Evolutionary conservation across 2,113 vertebrate genomes (phyloP).

Genomic region (Oryzias javanicus): DNA sequence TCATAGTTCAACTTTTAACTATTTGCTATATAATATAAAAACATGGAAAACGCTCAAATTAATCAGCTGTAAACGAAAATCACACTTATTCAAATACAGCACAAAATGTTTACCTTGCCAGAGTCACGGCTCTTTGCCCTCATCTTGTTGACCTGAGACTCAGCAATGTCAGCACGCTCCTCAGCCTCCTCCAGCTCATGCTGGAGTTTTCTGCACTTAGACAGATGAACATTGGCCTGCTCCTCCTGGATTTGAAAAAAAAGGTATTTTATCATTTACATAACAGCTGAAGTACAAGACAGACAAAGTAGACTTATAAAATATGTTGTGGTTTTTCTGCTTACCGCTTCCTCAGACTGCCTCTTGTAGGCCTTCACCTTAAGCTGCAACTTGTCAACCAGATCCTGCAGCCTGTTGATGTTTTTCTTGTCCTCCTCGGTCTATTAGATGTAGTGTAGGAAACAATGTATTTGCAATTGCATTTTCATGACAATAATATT

Average conservation of each 20-base stretch:
- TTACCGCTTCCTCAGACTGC: constrained; percentile 86
- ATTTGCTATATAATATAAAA: too few relatives aligned
- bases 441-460: constrained; percentile 8
- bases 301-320: too few relatives aligned
- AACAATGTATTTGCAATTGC: not conserved
- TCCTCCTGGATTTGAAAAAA: constrained; percentile 62
- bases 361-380: constrained; percentile 94
- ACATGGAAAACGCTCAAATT: too few relatives aligned
- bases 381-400: constrained; percentile 82
- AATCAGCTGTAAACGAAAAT: too few relatives aligned
- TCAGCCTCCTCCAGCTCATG: constrained; percentile 84
- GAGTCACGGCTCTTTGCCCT: constrained; percentile 78
- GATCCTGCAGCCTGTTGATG: constrained; percentile 65
- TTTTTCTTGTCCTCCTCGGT: constrained; percentile 71
- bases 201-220: constrained; percentile 79
- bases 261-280: not conserved
- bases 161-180: constrained; percentile 81
- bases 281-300: not conserved
- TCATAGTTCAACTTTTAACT: not conserved
- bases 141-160: constrained; percentile 84
- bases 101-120: constrained; percentile 65
- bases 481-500: too few relatives aligned
- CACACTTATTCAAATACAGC: too few relatives aligned
- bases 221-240: constrained; percentile 63
- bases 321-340: not conserved